Evolutionary conservation across 1,140 invertebrate genomes (phyloP).

Genomic region (Temnothorax longispinosus): DNA sequence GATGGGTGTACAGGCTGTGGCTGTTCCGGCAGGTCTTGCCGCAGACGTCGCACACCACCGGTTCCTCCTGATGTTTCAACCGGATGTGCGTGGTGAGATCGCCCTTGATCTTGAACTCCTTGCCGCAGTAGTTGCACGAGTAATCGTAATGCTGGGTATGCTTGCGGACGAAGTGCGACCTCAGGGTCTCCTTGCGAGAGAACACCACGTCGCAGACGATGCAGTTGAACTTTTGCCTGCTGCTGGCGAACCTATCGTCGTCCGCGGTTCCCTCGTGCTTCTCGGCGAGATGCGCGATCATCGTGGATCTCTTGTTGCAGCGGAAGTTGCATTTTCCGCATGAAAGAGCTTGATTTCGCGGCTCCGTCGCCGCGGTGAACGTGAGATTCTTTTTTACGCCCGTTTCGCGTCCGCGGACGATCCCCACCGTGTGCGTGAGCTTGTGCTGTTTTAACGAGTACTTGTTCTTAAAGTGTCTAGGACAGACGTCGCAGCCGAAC

Average conservation of each 20-base stretch:
- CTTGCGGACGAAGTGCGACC: conserved; percentile 74
- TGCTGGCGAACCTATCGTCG: background rate
- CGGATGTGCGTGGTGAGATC: conserved; percentile 89
- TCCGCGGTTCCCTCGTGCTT: conserved; percentile 32
- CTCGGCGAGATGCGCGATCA: conserved; percentile 60
- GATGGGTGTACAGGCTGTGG: conserved; percentile 83
- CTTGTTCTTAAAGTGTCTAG: conserved; percentile 39
- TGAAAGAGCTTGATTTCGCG: conserved; percentile 47
- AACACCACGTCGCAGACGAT: conserved; percentile 52
- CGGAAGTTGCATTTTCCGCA: conserved; percentile 60
- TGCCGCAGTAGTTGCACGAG: conserved; percentile 86
- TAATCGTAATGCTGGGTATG: conserved; percentile 83
- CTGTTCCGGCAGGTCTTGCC: conserved; percentile 86
- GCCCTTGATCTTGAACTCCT: conserved; percentile 85
- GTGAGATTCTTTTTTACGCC: background rate
- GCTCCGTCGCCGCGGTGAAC: background rate
- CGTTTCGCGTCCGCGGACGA: background rate
- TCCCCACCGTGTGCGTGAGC: conserved; percentile 54
- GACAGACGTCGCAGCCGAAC: conserved; percentile 23
- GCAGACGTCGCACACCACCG: conserved; percentile 89
- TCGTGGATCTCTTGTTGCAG: conserved; percentile 62
- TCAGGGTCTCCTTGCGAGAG: conserved; percentile 61
- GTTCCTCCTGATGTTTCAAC: conserved; percentile 87
- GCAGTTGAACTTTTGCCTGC: conserved; percentile 46
- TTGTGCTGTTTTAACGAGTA: conserved; percentile 72